Percentiles rank a stretch among this genome's conserved stretches.
These are phyloP conservation scores for Drosophila teissieri DNA, from an alignment of 1,140 invertebrate species.

Conservation along the genomic window DNA sequence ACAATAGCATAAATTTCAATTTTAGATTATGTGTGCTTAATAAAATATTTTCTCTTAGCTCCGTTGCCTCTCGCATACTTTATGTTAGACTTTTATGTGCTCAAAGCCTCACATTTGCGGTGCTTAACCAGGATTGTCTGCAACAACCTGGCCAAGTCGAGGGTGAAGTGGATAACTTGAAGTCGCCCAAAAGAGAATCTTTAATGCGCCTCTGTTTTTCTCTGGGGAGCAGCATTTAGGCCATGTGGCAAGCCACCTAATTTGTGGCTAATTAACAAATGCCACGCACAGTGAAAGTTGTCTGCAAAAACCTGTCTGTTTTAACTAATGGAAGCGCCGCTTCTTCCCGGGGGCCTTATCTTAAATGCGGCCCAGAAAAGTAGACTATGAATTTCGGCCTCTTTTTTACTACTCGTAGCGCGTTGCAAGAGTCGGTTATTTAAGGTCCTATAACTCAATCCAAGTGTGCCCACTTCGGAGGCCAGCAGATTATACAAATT, in stretches of 20 bases:
- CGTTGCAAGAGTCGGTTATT: slow-evolving; percentile 57
- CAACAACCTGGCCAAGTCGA: background rate
- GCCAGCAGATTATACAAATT: slow-evolving; percentile 75
- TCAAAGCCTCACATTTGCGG: slow-evolving; percentile 21
- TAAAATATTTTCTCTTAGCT: slow-evolving; percentile 73
- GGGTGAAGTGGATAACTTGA: background rate
- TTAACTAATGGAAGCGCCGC: slow-evolving; percentile 29
- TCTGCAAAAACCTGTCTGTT: slow-evolving; percentile 32
- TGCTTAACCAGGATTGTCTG: slow-evolving; percentile 8
- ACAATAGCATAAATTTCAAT: slow-evolving; percentile 75
- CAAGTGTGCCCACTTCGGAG: slow-evolving; percentile 28
- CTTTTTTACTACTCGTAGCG: background rate
- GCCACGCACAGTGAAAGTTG: slow-evolving; percentile 50
- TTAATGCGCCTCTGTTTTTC: slow-evolving; percentile 12
- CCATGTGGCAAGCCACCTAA: slow-evolving; percentile 41
- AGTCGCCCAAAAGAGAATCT: slow-evolving; percentile 21
- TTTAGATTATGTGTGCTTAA: slow-evolving; percentile 77
- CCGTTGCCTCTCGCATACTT: slow-evolving; percentile 23
- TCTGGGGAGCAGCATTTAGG: slow-evolving; percentile 31
- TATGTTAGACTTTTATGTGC: slow-evolving; percentile 51
- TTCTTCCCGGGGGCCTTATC: slow-evolving; percentile 18
- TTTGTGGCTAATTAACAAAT: slow-evolving; percentile 71
- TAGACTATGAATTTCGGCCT: slow-evolving; percentile 48
- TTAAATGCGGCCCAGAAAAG: slow-evolving; percentile 50
- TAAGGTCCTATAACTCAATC: slow-evolving; percentile 75